Evolutionary conservation across 2,888 invertebrate species (phyloP), one percentile per base, ranked within the genome.

Genomic region (Mylabris sibirica): DNA sequence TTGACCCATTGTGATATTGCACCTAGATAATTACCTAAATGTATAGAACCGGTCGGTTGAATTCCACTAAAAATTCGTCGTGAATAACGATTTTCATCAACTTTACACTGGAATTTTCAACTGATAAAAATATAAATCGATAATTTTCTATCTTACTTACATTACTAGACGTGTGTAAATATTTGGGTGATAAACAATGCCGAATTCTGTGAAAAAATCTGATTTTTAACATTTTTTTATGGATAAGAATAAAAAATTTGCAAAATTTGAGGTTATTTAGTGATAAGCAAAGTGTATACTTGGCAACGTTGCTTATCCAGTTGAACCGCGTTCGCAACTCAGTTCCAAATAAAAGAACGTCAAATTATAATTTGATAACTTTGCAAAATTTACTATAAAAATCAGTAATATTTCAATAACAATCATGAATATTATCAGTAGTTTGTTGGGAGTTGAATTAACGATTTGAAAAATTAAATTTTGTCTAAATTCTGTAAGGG

Each of bases 11-110:
- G 93, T 69, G 90, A 89, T 71, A 99, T 89, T 1, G 97, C 98
- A 12, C 98, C 98, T 76, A 98, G 91, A 87, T 98, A 99, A 87
- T 99, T 99, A 12, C 99, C 99, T 63, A 99, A 87, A 85, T 99
- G 99, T 70, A 98, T 88, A 3, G 90, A 87, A 20, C 99, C 99
- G 0, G 98, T 98, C 0, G 99, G 99, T 86, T 99, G 99, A 81
- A 99, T 93, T 14, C 98, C 99, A 0, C 98, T 95, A 79, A 98
- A 94, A 78, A 97, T 88, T 66, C 86, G 87, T 65, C 74, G 75
- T 17, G 75, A 74, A 67, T 72, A 72, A 24, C 64, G 30, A 2
- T 30, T 44, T 24, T 53, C 26, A 53, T 66, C 64, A 60, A 4
- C 20, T 65, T 24, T 44, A 41, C 34, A 12, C 30, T 44, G 6